Evolutionary conservation across 2,888 invertebrate species (phyloP).

Genomic region (Gasteruption jaculator): DNA sequence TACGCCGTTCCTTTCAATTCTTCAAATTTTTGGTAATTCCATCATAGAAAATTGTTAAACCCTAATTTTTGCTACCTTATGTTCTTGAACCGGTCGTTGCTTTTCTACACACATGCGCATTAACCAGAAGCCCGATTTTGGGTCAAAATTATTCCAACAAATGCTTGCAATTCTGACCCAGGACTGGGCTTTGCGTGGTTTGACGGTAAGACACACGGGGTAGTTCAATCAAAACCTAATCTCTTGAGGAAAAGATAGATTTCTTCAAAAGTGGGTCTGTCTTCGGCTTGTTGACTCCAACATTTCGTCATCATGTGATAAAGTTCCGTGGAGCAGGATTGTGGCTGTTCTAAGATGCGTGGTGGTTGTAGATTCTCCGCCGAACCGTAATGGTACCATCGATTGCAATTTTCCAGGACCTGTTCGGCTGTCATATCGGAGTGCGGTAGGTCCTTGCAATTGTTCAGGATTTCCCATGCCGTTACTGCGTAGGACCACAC

Average conservation of each 20-base stretch:
- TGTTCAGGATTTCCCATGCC: constrained; percentile 82
- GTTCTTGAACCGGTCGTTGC: not conserved
- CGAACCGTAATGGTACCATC: constrained; percentile 59
- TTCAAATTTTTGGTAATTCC: too few relatives aligned
- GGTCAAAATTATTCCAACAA: too few relatives aligned
- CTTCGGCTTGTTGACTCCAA: constrained; percentile 77
- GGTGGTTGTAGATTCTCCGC: constrained; percentile 52
- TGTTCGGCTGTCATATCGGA: constrained; percentile 79
- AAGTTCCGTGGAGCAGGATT: constrained; percentile 75
- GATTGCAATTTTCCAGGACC: constrained; percentile 71
- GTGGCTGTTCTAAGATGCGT: constrained; percentile 62
- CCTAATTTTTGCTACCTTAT: too few relatives aligned
- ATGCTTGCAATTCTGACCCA: too few relatives aligned
- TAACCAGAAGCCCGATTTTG: too few relatives aligned
- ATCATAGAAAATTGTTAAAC: too few relatives aligned
- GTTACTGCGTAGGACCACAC: constrained; percentile 91
- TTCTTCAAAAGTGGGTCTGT: constrained; percentile 82
- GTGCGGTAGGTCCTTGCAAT: constrained; percentile 75
- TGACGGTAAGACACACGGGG: too few relatives aligned
- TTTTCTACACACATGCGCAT: not conserved
- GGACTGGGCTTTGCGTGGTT: too few relatives aligned
- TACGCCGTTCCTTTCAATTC: too few relatives aligned
- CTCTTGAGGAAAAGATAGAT: constrained; percentile 74
- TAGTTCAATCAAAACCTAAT: constrained; percentile 39
- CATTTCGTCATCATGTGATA: constrained; percentile 90